Base-by-base conservation (phyloP, 2,888 invertebrate genomes). In the Agrotis puta region DNA sequence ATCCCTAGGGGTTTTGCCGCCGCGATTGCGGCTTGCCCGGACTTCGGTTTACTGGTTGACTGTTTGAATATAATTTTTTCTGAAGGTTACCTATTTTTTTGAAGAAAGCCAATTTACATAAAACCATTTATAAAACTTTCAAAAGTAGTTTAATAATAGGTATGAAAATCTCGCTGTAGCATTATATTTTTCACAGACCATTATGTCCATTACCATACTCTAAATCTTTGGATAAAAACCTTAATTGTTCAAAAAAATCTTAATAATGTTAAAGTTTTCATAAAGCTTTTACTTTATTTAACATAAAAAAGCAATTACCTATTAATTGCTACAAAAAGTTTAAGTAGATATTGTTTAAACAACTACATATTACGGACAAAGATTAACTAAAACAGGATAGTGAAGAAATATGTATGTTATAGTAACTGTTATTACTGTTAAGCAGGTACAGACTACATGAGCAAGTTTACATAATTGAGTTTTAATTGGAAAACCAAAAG, bases 301-400 rank as follows among this genome's bases (percentile, higher is more conserved):
- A 18, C 67, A 67, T 73, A 64, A 64, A 56, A 67, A 53, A 64
- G 16, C 33, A 68, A 57, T 77, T 64, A 76, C 18, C 45, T 50
- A 56, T 6, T 73, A 64, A 66, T 77, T 56, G 47, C 24, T 9
- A 27, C 50, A 73, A 78, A 71, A 77, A 73, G 59, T 73, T 73
- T 24, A 51, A 54, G 66, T 51, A 47, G 24, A 67, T 33, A 56
- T 59, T 64, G 22, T 67, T 66, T 33, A 43, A 51, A 61, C 2
- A 78, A 65, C 73, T 77, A n/a, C n/a, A n/a, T n/a, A 64, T 61
- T 47, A n/a, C 3, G 16, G 7, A 1, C 50, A 0, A 7, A 43
- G 67, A 77, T 43, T 33, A 61, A 53, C 1, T 20, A 45, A 61
- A 57, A 11, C 1, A 33, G 71, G 62, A 71, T 62, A 24, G 61